Evolutionary conservation across 2,888 invertebrate genomes (phyloP).

Genomic region (Mythimna pallens): DNA sequence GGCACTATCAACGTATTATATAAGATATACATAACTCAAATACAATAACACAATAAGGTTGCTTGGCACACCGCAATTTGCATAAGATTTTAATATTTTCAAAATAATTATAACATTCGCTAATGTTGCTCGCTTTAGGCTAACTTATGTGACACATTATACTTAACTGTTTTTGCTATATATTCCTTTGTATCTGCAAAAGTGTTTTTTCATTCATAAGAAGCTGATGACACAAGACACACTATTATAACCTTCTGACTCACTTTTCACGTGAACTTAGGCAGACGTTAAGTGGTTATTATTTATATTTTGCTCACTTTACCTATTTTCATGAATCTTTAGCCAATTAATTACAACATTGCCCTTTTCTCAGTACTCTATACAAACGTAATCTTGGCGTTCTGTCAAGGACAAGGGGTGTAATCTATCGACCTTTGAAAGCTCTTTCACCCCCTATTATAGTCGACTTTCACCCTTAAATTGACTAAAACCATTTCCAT

Average conservation of each 20-base stretch:
- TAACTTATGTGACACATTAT: neutral
- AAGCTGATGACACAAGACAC: too few relatives aligned
- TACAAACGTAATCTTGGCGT: neutral
- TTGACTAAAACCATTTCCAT: neutral
- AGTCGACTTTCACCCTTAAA: neutral
- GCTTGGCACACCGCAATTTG: neutral
- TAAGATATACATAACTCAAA: too few relatives aligned
- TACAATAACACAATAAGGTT: neutral
- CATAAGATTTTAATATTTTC: neutral
- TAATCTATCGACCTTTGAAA: slow-evolving; percentile 7
- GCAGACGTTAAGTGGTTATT: neutral
- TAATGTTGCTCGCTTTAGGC: neutral
- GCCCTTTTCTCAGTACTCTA: too few relatives aligned
- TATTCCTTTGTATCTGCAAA: neutral
- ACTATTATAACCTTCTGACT: too few relatives aligned
- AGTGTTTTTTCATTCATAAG: too few relatives aligned
- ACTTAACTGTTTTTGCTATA: neutral
- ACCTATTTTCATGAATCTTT: neutral
- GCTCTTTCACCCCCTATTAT: neutral
- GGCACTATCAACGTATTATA: too few relatives aligned
- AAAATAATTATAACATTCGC: neutral
- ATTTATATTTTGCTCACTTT: neutral
- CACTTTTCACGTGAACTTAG: neutral
- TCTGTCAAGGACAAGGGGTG: neutral
- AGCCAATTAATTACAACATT: neutral